Evolutionary conservation across 2,888 invertebrate genomes (phyloP).

Genomic region (Apotomis turbidana): DNA sequence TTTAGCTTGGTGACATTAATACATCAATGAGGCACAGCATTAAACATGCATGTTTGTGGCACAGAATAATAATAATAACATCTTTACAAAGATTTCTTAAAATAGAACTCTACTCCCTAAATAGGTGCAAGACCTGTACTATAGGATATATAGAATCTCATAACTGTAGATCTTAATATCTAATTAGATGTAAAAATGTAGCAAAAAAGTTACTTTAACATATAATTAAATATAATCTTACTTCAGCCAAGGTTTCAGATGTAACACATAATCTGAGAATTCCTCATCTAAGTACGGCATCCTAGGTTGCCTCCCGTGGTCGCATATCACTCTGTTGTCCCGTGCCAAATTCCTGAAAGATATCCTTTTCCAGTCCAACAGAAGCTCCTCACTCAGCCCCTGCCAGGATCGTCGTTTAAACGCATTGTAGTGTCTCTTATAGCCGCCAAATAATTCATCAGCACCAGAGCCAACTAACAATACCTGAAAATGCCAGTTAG

Average conservation of each 20-base stretch:
- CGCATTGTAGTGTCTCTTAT: constrained; percentile 92
- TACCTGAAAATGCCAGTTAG: constrained; percentile 78
- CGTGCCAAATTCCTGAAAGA: constrained; percentile 96
- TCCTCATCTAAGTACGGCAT: constrained; percentile 92
- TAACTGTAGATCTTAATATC: too few relatives aligned
- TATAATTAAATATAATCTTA: constrained; percentile 51
- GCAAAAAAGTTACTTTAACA: too few relatives aligned
- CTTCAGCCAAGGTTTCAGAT: constrained; percentile 88
- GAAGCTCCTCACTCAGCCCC: constrained; percentile 85
- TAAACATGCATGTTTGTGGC: too few relatives aligned
- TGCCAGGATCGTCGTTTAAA: constrained; percentile 83
- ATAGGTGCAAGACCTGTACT: too few relatives aligned
- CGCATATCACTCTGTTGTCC: constrained; percentile 96
- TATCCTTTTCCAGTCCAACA: constrained; percentile 92
- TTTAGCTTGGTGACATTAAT: too few relatives aligned
- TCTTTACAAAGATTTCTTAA: too few relatives aligned
- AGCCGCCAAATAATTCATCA: constrained; percentile 98
- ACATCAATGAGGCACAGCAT: too few relatives aligned
- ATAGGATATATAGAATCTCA: too few relatives aligned
- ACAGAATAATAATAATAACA: too few relatives aligned
- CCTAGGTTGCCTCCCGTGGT: constrained; percentile 93
- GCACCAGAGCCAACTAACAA: constrained; percentile 96
- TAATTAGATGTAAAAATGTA: too few relatives aligned
- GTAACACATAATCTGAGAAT: constrained; percentile 85
- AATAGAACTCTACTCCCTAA: too few relatives aligned